Conservation (phyloP, 1,140 invertebrate genomes). For the Choristoneura fumiferana region DNA sequence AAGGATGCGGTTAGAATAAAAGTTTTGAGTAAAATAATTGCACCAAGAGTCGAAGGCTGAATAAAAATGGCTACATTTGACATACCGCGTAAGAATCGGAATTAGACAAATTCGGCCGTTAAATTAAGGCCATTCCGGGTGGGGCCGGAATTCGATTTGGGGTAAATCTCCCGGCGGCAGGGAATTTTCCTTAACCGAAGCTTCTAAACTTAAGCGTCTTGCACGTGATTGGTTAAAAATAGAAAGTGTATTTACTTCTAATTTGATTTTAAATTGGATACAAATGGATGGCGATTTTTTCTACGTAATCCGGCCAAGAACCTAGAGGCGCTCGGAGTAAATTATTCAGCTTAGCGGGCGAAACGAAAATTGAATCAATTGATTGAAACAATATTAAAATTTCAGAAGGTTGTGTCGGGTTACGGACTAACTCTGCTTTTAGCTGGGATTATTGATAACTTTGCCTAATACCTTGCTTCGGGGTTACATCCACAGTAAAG, state of each 20-base stretch:
- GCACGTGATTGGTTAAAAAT: conserved; percentile 59
- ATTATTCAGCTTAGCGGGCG: conserved; percentile 42
- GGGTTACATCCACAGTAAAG: neutral
- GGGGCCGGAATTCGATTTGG: conserved; percentile 62
- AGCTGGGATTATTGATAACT: conserved; percentile 12
- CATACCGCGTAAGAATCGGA: conserved; percentile 71
- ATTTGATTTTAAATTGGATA: conserved; percentile 70
- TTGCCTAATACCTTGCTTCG: neutral
- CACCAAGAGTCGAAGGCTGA: conserved; percentile 38
- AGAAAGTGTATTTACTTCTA: conserved; percentile 64
- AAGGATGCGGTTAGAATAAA: conserved; percentile 1
- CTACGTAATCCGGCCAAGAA: conserved; percentile 34
- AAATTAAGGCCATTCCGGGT: conserved; percentile 66
- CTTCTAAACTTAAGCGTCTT: conserved; percentile 36
- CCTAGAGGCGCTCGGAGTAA: conserved; percentile 33
- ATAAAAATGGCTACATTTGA: conserved; percentile 72
- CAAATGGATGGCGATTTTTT: conserved; percentile 55
- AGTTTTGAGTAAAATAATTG: conserved; percentile 28
- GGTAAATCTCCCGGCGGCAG: conserved; percentile 59
- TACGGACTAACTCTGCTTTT: conserved; percentile 4
- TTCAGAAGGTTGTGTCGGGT: conserved; percentile 3
- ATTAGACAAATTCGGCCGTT: conserved; percentile 73
- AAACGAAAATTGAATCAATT: conserved; percentile 43
- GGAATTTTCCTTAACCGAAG: conserved; percentile 46
- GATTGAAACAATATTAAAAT: conserved; percentile 16